Evolutionary conservation across 2,888 invertebrate species (phyloP).

Genomic region (Cremastobaeus sp.): DNA sequence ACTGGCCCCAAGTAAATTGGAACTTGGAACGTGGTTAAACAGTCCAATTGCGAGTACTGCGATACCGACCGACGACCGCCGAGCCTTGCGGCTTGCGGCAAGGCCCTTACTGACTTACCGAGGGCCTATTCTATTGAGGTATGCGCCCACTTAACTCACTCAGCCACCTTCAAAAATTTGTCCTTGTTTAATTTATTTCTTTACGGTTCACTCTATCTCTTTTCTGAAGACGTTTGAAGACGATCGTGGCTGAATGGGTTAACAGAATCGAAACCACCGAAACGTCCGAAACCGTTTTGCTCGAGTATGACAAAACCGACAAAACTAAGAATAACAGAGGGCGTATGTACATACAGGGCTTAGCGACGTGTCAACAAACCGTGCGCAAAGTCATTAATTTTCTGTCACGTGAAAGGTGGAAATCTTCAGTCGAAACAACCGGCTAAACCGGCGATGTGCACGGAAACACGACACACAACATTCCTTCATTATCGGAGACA

Average conservation of each 20-base stretch:
- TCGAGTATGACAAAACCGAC: constrained; percentile 27
- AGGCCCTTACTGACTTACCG: too few species aligned
- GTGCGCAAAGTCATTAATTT: constrained; percentile 16
- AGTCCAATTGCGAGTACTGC: constrained; percentile 20
- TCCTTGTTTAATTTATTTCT: too few species aligned
- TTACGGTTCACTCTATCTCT: too few species aligned
- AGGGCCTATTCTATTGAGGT: constrained; percentile 21
- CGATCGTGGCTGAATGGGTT: too few species aligned
- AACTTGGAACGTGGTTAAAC: constrained; percentile 13
- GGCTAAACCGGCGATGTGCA: too few species aligned
- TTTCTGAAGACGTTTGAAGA: too few species aligned
- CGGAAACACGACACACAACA: not conserved
- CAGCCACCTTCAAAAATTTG: too few species aligned
- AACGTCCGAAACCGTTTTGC: too few species aligned
- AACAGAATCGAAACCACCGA: constrained; percentile 29
- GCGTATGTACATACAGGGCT: not conserved
- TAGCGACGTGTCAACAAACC: constrained; percentile 20
- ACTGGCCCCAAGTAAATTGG: constrained; percentile 2
- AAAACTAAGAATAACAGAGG: constrained; percentile 28
- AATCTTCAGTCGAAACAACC: constrained; percentile 15
- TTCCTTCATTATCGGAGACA: too few species aligned
- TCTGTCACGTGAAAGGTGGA: constrained; percentile 13
- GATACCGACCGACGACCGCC: too few species aligned
- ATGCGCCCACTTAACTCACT: too few species aligned
- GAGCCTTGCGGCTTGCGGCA: too few species aligned